A percentile compares a stretch with the other conserved stretches of the same genome.
Conservation (phyloP, 35 echinoderm and acorn worm genomes). For the Patiria miniata region DNA sequence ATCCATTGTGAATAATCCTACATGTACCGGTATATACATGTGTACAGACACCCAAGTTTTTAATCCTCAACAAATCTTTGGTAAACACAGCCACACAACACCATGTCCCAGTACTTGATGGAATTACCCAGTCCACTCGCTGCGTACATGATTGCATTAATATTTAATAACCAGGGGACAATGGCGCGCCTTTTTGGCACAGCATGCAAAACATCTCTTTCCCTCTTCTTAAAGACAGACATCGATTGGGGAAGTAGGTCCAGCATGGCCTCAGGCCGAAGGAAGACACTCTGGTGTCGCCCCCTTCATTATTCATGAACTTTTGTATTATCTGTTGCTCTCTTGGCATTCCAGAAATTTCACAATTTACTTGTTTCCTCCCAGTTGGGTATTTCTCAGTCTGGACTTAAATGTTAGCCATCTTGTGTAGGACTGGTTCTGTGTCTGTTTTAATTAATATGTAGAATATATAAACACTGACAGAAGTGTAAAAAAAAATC, state of each 20-base stretch:
- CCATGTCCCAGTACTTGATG: neutral
- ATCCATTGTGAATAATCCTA: no score
- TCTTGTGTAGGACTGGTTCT: no score
- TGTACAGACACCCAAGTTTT: neutral
- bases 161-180: slow-evolving; percentile 17
- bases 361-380: neutral
- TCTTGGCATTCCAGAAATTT: neutral
- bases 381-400: no score
- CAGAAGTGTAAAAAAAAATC: no score
- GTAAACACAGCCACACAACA: neutral
- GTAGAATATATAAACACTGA: no score
- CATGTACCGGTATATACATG: no score
- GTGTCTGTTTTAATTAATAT: no score
- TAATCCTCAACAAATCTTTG: neutral
- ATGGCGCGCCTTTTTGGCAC: neutral
- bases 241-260: neutral
- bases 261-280: neutral
- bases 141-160: neutral
- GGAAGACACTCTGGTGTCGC: neutral
- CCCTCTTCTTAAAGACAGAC: neutral
- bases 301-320: neutral
- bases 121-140: no score
- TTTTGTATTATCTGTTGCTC: neutral
- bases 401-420: no score
- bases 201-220: neutral